Percentiles rank a stretch among this genome's conserved stretches.
phyloP scores from a whole-genome alignment of 2,888 invertebrate species.

The Drosophila emarginata region DNA sequence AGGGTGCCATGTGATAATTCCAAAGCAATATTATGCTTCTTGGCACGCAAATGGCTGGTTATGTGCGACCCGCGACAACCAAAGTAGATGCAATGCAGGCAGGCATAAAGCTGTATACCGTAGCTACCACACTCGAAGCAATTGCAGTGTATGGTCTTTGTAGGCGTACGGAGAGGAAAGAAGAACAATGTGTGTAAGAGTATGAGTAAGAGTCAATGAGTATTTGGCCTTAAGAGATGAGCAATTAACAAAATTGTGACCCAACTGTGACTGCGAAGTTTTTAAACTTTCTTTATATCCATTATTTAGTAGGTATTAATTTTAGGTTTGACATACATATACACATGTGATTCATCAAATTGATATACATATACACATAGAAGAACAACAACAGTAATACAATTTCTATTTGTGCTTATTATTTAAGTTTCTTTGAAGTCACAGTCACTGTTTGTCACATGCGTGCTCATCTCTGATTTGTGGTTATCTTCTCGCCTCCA shows the following conservation, averaged over 20 bases:
- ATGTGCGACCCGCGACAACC: constrained; percentile 95
- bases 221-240: neutral
- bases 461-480: constrained; percentile 26
- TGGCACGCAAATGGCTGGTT: constrained; percentile 91
- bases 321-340: neutral
- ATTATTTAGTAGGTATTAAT: neutral
- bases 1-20: constrained; percentile 95
- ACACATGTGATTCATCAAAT: neutral
- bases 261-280: neutral
- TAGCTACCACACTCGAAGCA: constrained; percentile 92
- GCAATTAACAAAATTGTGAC: neutral
- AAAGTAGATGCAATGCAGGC: constrained; percentile 95
- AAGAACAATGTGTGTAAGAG: neutral
- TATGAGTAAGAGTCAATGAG: neutral
- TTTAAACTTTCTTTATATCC: neutral
- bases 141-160: constrained; percentile 89
- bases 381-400: neutral
- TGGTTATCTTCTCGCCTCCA: constrained; percentile 1
- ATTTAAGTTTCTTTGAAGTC: neutral
- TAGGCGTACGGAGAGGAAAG: constrained; percentile 38
- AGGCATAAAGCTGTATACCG: constrained; percentile 91
- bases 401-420: neutral
- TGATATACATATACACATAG: neutral
- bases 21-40: constrained; percentile 92
- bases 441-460: constrained; percentile 11